Base-by-base conservation (phyloP, 2,888 invertebrate genomes). In the Volucella inflata region DNA sequence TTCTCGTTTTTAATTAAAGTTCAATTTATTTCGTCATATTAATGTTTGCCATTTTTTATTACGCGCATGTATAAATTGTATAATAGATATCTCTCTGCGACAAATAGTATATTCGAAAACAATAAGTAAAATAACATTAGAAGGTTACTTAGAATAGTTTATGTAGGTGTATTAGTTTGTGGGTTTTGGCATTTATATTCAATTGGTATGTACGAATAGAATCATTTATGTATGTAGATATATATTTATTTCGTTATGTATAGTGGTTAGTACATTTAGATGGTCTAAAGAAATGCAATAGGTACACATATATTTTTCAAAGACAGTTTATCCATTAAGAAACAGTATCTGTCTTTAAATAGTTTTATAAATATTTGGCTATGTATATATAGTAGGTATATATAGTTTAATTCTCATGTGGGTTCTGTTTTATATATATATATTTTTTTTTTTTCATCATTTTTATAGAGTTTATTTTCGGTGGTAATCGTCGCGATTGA, bases 401-500 rank as follows among this genome's bases (percentile, higher is more conserved):
- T 48, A 36, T 65, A 71, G 59, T 3, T 30, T 30, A 30, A 30
- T 30, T 30, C 30, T 3, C 30, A 6, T 30, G 30, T 30, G 30
- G 30, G 30, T 30, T 30, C 6, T 30, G 16, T 42, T 64, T 17
- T 46, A 36, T 65, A 59, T 51, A 53, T 70, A 70, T 60, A 65
- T 78, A 36, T 65, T 9, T 42, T 48, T 60, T 70, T 74, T 59
- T 67, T 9, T 30, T 51, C 11, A 36, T 38, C 60, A 11, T 59
- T 17, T 82, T 65, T 71, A 70, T 10, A 53, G 68, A 53, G 53
- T 64, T 71, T 30, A 9, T 53, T 16, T 16, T 76, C 84, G 84
- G 84, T 84, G 84, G 84, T 84, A 80, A 80, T 80, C 80, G 79
- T 84, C 84, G 71, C 84, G 71, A 71, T 79, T 79, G 79, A 84